Conservation (phyloP, 1,140 invertebrate genomes). For the Potamilus streckersoni region DNA sequence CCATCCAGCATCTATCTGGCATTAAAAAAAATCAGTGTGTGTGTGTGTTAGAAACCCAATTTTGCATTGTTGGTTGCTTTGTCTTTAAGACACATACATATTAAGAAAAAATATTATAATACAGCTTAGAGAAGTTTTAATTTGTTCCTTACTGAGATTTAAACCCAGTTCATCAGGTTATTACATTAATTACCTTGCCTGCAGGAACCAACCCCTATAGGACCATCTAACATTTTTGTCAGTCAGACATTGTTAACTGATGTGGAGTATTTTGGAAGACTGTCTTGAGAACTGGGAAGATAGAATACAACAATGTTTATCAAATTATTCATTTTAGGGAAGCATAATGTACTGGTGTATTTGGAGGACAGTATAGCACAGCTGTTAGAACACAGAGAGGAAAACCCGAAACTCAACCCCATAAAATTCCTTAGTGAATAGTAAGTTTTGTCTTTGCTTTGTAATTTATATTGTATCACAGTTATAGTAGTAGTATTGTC, state of each 20-base stretch:
- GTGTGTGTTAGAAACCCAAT: too few relatives aligned
- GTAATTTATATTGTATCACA: neutral
- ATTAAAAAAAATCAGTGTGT: too few relatives aligned
- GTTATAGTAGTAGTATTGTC: too few relatives aligned
- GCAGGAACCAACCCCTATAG: too few relatives aligned
- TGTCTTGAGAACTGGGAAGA: neutral
- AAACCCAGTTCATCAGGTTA: too few relatives aligned
- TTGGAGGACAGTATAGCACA: slow-evolving; percentile 65
- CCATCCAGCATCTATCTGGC: neutral
- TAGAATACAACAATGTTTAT: neutral
- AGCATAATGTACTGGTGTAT: slow-evolving; percentile 63
- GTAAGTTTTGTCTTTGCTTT: slow-evolving; percentile 49
- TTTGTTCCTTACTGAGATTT: too few relatives aligned
- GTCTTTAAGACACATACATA: too few relatives aligned
- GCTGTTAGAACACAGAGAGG: slow-evolving; percentile 63
- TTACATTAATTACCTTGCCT: too few relatives aligned
- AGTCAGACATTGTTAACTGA: neutral
- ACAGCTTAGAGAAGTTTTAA: too few relatives aligned
- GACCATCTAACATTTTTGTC: too few relatives aligned
- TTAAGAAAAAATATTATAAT: too few relatives aligned
- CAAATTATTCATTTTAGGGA: slow-evolving; percentile 44
- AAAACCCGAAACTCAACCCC: slow-evolving; percentile 66
- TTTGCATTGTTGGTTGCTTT: too few relatives aligned
- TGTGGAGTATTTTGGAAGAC: neutral
- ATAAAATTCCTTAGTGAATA: slow-evolving; percentile 66